Conservation (phyloP, 2,888 invertebrate genomes). For the Leucozona laternaria region DNA sequence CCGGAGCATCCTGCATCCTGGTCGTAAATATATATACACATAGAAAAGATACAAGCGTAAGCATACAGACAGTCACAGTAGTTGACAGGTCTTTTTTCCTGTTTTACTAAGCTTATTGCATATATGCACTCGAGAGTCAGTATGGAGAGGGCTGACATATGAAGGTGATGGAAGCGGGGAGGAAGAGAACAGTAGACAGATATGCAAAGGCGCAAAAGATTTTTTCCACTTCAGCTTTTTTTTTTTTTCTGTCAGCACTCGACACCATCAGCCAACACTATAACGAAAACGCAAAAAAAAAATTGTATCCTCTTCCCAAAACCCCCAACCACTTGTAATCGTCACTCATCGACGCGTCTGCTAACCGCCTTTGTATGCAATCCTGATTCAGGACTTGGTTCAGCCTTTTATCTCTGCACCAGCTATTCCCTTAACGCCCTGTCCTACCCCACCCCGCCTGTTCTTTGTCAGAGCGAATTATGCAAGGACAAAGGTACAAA, state of each 20-base stretch:
- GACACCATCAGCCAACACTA: slow-evolving; percentile 69
- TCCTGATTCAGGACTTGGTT: slow-evolving; percentile 58
- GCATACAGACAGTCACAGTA: slow-evolving; percentile 63
- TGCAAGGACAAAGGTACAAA: slow-evolving; percentile 65
- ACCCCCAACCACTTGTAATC: slow-evolving; percentile 62
- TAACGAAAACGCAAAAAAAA: not conserved
- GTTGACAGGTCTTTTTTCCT: slow-evolving; percentile 66
- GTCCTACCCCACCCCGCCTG: not conserved
- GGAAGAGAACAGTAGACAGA: slow-evolving; percentile 50
- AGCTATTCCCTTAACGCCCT: not conserved
- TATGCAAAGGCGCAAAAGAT: slow-evolving; percentile 61
- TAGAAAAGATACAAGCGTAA: not conserved
- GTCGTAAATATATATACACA: slow-evolving; percentile 11
- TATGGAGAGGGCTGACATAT: slow-evolving; percentile 35
- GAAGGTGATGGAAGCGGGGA: slow-evolving; percentile 12
- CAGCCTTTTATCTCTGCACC: slow-evolving; percentile 23
- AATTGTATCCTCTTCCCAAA: slow-evolving; percentile 49
- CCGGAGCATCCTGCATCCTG: slow-evolving; percentile 65
- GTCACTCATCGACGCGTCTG: slow-evolving; percentile 72
- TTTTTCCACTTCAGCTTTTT: slow-evolving; percentile 54
- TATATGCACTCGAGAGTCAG: slow-evolving; percentile 69
- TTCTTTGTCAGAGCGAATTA: not conserved
- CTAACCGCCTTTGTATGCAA: slow-evolving; percentile 59
- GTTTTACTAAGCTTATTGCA: slow-evolving; percentile 73
- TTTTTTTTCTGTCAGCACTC: slow-evolving; percentile 52